phyloP scores from a whole-genome alignment of 1,140 invertebrate species.

The Lepidurus arcticus region DNA sequence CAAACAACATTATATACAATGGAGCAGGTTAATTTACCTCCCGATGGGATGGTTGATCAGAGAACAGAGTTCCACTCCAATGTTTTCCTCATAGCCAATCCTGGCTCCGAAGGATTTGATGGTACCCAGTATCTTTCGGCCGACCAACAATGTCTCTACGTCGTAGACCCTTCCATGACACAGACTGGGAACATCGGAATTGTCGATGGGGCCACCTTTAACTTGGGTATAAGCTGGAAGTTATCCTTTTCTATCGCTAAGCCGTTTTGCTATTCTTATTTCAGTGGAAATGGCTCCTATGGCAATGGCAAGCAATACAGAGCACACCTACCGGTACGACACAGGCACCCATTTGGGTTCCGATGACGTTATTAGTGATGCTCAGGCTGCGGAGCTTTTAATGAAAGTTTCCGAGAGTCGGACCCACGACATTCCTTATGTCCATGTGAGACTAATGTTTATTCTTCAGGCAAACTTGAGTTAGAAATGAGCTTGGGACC shows the following conservation, averaged over 20 bases:
- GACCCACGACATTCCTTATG: slow-evolving; percentile 9
- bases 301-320: background rate
- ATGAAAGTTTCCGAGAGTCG: slow-evolving; percentile 32
- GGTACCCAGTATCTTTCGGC: background rate
- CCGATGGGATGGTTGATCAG: background rate
- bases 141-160: background rate
- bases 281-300: slow-evolving; percentile 9
- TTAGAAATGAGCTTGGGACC: slow-evolving; percentile 5
- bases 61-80: slow-evolving; percentile 1
- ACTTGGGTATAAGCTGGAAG: background rate
- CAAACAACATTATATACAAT: slow-evolving; percentile 8
- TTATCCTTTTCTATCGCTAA: background rate
- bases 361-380: slow-evolving; percentile 33
- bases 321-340: background rate
- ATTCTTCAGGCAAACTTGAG: slow-evolving; percentile 21
- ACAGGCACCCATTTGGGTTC: background rate
- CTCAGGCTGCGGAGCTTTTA: slow-evolving; percentile 33
- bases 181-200: background rate
- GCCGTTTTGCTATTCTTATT: background rate
- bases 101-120: background rate
- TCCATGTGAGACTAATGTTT: background rate
- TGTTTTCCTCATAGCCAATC: background rate
- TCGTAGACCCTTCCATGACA: background rate
- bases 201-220: background rate
- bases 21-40: slow-evolving; percentile 4